Conservation (phyloP, 2,113 vertebrate species). For the Pluvianellus socialis region DNA sequence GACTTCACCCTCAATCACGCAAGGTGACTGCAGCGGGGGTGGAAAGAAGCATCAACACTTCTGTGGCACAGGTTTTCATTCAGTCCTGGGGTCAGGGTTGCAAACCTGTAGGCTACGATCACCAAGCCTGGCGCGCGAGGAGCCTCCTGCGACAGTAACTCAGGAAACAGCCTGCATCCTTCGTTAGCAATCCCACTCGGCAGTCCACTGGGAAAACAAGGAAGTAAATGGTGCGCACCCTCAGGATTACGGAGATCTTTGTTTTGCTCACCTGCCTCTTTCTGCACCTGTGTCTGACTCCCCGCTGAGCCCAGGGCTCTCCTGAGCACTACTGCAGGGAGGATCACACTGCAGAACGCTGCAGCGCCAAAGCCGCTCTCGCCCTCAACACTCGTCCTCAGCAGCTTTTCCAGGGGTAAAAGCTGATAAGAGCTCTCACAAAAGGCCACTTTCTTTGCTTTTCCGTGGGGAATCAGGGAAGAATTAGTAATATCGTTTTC, state of each 20-base stretch:
- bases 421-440: neutral
- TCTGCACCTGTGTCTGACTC: neutral
- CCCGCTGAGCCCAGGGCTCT: neutral
- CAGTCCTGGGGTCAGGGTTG: neutral
- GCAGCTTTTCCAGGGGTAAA: neutral
- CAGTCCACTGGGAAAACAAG: neutral
- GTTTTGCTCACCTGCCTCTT: neutral
- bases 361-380: neutral
- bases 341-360: too few relatives aligned
- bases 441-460: neutral
- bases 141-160: neutral
- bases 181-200: neutral
- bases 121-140: neutral
- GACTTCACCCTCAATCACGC: neutral
- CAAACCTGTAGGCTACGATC: fast-evolving
- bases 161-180: neutral
- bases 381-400: fast-evolving
- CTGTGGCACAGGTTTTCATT: neutral
- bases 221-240: neutral
- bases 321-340: neutral
- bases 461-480: neutral
- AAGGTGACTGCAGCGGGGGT: fast-evolving
- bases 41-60: neutral
- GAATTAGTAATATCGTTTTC: neutral
- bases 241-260: neutral